These are phyloP conservation scores for Neofelis nebulosa DNA, from an alignment of 2,113 vertebrate species.

Conservation along the genomic window DNA sequence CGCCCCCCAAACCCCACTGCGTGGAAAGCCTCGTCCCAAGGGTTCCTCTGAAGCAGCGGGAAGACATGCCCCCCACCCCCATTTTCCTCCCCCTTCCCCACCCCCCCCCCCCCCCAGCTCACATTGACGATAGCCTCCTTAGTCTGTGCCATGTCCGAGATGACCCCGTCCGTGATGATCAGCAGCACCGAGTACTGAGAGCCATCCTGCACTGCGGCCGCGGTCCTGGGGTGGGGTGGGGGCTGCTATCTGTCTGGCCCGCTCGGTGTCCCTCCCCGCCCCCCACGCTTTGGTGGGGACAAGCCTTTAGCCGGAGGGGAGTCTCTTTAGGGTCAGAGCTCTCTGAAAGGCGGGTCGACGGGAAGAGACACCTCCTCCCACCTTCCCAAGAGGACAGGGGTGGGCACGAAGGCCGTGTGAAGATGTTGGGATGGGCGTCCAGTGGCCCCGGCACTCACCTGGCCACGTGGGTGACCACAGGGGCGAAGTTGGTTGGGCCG, in stretches of 20 bases:
- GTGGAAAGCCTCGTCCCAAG: neutral
- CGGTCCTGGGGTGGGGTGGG: slow-evolving; percentile 82
- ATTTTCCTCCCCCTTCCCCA: too few species aligned
- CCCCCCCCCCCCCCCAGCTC: slow-evolving; percentile 71
- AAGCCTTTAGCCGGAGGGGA: neutral
- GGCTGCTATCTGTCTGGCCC: neutral
- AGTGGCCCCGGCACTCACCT: slow-evolving; percentile 81
- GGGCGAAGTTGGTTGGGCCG: slow-evolving; percentile 96
- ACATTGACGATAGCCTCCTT: slow-evolving; percentile 99
- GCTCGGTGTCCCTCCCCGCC: too few species aligned
- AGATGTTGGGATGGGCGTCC: rapidly evolving
- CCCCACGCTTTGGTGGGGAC: neutral
- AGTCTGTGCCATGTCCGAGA: slow-evolving; percentile 98
- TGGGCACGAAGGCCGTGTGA: rapidly evolving
- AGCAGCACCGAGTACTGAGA: slow-evolving; percentile 97
- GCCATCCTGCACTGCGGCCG: slow-evolving; percentile 92
- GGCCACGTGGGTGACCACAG: slow-evolving; percentile 95
- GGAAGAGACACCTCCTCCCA: rapidly evolving
- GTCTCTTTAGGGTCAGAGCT: neutral
- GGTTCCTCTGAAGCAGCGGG: neutral
- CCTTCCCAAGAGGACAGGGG: neutral
- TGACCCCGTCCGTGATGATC: slow-evolving; percentile 98
- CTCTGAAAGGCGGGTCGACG: neutral
- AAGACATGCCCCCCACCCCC: neutral
- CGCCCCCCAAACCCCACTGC: too few species aligned